Evolutionary conservation across 2,113 vertebrate genomes (phyloP).

Genomic region (Holacanthus passer): DNA sequence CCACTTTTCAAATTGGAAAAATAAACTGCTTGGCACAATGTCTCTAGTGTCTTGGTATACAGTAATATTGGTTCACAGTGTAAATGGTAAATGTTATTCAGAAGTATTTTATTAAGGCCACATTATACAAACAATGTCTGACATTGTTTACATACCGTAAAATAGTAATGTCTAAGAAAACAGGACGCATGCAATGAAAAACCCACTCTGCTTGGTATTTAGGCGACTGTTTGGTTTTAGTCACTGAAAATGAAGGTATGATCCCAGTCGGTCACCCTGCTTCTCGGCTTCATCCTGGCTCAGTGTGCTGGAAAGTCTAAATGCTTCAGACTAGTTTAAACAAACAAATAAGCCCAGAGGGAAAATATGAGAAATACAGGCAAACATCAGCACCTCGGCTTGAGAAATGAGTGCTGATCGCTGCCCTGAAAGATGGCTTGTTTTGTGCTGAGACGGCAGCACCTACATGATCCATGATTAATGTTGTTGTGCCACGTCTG

Average conservation of each 20-base stretch:
- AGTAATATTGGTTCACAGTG: conserved; percentile 6
- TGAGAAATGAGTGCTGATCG: conserved; percentile 43
- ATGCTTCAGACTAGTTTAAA: conserved; percentile 61
- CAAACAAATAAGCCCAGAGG: conserved; percentile 68
- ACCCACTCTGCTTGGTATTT: conserved; percentile 24
- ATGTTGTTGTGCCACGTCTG: conserved; percentile 29
- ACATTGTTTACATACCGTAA: conserved; percentile 26
- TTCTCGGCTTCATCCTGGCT: conserved; percentile 62
- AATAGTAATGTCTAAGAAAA: conserved; percentile 25
- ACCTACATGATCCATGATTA: conserved; percentile 42
- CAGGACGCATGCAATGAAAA: conserved; percentile 5
- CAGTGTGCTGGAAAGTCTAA: conserved; percentile 69
- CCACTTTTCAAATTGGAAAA: neutral
- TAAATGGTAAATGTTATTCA: neutral
- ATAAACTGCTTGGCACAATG: neutral
- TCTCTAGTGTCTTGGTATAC: neutral
- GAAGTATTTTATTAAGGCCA: conserved; percentile 20
- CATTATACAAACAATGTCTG: conserved; percentile 44
- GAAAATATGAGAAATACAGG: conserved; percentile 54
- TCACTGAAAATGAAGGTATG: conserved; percentile 36
- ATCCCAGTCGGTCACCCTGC: conserved; percentile 31
- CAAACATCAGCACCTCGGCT: conserved; percentile 55
- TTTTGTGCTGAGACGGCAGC: conserved; percentile 50
- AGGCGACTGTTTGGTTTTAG: conserved; percentile 52
- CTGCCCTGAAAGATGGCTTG: conserved; percentile 44